Base-by-base conservation (phyloP, 2,113 vertebrate genomes). In the Rhizomys pruinosus region DNA sequence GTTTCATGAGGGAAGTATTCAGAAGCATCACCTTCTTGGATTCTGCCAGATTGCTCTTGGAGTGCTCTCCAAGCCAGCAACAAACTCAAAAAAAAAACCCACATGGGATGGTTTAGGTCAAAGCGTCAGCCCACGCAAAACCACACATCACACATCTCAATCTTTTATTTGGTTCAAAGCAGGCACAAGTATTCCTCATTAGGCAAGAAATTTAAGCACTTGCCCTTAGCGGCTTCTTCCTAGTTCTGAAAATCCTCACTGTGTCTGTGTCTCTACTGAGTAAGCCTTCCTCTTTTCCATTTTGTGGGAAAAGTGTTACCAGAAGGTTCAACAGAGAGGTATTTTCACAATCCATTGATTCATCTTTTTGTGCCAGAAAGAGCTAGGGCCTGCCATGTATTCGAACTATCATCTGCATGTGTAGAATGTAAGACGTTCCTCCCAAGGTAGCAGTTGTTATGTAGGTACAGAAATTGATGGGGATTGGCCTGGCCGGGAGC, bases 161-260 rank as follows among this genome's bases (percentile, higher is more conserved):
- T 22, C 32, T 68, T 84, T 68, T 15, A 90, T 47, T 84, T 15
- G 77, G 77, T 84, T 71, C 80, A 84, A 84, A 94, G 27, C 25
- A 63, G 39, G 64, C 34, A n/a, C 16, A 25, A 93, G 69, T 19
- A 27, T 84, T 91, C 44, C 61, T 85, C 34, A 66, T 69, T 37
- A 68, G 64, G 32, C 1, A 32, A 93, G 64, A 86, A 57, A 94
- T 42, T 19, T 15, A 74, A 79, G n/a, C 59, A 55, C 32, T n/a
- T 89, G 29, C 23, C 74, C 20, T 71, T 37, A 87, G n/a, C 11
- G 37, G 13, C 17, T 76, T 59, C 52, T 87, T 79, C 77, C 39
- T 66, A 37, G 34, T 84, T 85, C 42, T 85, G 29, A 47, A 91
- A 88, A n/a, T 77, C 57, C 71, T 63, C 34, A 9, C 4, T 93